These are phyloP conservation scores for Erinaceus europaeus DNA, from an alignment of 2,113 vertebrate genomes.

Conservation along the genomic window DNA sequence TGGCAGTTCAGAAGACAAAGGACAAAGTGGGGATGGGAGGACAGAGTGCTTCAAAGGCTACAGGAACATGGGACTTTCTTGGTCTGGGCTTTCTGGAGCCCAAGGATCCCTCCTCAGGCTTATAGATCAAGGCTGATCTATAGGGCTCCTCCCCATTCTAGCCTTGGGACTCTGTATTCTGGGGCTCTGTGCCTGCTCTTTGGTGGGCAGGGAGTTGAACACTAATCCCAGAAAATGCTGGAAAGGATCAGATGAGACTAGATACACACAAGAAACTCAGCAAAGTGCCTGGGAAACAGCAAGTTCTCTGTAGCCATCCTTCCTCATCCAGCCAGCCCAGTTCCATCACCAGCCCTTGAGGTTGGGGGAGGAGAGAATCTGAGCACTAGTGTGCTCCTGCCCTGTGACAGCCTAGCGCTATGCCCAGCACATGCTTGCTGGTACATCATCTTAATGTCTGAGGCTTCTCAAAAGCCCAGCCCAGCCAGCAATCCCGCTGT, in stretches of 20 bases:
- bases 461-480: constrained; percentile 17
- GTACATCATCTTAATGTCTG: background rate
- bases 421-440: constrained; percentile 28
- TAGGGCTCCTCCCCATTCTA: background rate
- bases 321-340: background rate
- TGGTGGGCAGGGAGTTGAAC: constrained; percentile 34
- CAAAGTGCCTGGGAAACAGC: background rate
- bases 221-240: background rate
- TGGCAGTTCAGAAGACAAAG: constrained; percentile 28
- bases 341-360: background rate
- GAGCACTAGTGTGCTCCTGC: background rate
- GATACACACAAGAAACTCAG: background rate
- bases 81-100: constrained; percentile 51
- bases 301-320: background rate
- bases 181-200: constrained; percentile 23
- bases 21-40: no score
- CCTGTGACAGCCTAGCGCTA: constrained; percentile 16
- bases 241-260: background rate
- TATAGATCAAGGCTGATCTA: constrained; percentile 32
- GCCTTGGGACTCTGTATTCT: constrained; percentile 20
- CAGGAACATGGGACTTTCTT: background rate
- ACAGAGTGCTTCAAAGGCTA: no score
- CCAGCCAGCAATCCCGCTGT: background rate
- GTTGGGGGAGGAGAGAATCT: no score
- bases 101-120: background rate